Evolutionary conservation across 2,113 vertebrate species (phyloP).

Genomic region (Numenius arquata): DNA sequence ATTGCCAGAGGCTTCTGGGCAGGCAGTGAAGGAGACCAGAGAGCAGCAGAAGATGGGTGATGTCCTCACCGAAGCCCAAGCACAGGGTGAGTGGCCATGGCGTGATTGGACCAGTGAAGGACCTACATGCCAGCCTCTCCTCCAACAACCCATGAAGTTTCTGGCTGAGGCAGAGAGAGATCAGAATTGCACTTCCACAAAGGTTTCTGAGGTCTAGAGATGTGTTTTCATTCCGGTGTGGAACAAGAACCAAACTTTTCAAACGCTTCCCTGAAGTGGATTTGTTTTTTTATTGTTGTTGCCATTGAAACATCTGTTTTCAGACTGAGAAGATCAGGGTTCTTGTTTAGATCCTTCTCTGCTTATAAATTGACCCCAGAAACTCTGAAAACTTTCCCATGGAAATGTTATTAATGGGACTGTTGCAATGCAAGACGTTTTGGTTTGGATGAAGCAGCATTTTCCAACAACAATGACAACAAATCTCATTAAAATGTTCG

Average conservation of each 20-base stretch:
- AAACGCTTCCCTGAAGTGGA: not conserved
- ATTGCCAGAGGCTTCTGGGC: not conserved
- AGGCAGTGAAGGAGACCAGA: not conserved
- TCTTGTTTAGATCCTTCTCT: not conserved
- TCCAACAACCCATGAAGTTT: accelerated
- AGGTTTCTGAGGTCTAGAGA: not conserved
- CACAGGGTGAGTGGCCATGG: not conserved
- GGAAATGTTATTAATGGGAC: conserved; percentile 38
- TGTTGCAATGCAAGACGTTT: not conserved
- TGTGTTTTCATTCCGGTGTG: not conserved
- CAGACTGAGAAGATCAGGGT: not conserved
- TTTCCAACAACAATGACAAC: conserved; percentile 1
- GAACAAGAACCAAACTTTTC: conserved; percentile 11
- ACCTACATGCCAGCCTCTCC: accelerated
- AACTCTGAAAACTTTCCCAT: conserved; percentile 52
- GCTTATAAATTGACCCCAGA: conserved; percentile 51
- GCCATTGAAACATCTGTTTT: conserved; percentile 47
- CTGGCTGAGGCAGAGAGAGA: not conserved
- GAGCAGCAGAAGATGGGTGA: not conserved
- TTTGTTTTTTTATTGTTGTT: not conserved
- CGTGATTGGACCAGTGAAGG: not conserved
- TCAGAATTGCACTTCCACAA: not conserved
- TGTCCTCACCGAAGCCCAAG: not conserved
- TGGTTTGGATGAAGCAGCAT: not conserved
- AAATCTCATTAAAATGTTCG: conserved; percentile 36